Evolutionary conservation across 2,113 vertebrate species (phyloP), one percentile per base, ranked within the genome.

Genomic region (Sarotherodon lohbergeri): DNA sequence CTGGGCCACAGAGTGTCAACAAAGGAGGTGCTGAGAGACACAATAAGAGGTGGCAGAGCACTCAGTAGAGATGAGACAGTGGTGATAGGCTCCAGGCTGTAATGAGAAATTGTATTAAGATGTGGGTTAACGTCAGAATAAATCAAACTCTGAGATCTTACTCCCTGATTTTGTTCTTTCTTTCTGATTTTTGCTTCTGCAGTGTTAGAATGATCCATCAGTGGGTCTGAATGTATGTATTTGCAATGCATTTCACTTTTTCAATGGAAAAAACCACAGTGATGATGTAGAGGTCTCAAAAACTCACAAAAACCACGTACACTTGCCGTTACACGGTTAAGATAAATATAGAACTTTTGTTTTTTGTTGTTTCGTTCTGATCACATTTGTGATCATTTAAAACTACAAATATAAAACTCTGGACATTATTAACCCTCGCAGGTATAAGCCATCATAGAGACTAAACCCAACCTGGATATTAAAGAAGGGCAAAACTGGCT

Each of bases 11-110:
- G 24, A 50, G 61, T 52, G 86, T 85, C 79, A 91, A 91, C 89
- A 92, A 86, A 90, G 88, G 59, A 83, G 71, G 22, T 8, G 55
- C 61, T 83, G 76, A 81, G 85, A 61, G 85, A 24, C 50, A 19
- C 57, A 82, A 24, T 39, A 27, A 59, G 90, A 79, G 81, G 82
- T 17, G 88, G 50, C 71, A 27, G 39, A 85, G 9, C 55, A 11
- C 57, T 66, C 55, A 36, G 71, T 2, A 24, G 63, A 79, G 32
- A 43, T n/a, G 68, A 83, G 48, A 11, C 56, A 8, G 43, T 41
- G 54, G 4, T 27, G 80, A 61, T 19, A 6, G 63, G 36, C 85
- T 34, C 27, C 32, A 61, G 68, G 41, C 68, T 48, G 5, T 73
- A 73, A 29, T 73, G 84, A 17, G 27, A 76, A 82, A 19, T 52